A percentile compares a stretch with the other conserved stretches of the same genome.
Conservation (phyloP, 1,140 invertebrate genomes). For the Cherax quadricarinatus region DNA sequence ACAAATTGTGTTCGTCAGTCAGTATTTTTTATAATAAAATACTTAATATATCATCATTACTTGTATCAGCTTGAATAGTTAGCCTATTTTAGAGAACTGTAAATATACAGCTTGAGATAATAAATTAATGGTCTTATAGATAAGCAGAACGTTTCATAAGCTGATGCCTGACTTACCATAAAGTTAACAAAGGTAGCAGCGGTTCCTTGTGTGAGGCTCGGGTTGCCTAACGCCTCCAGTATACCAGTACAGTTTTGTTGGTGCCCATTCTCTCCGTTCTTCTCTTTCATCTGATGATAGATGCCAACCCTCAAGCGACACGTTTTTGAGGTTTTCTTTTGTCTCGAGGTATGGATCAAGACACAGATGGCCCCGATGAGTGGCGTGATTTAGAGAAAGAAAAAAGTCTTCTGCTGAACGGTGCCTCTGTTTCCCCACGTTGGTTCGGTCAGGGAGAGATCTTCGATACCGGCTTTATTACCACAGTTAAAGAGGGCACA, state of each 20-base stretch:
- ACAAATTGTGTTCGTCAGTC: background rate
- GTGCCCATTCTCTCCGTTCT: background rate
- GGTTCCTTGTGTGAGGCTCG: background rate
- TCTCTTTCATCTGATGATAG: background rate
- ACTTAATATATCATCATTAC: background rate
- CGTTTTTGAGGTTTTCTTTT: background rate
- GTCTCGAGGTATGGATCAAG: background rate
- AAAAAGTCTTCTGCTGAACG: background rate
- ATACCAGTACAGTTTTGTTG: background rate
- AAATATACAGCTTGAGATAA: background rate
- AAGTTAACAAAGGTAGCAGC: background rate
- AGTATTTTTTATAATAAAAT: too few species aligned
- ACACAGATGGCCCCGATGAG: constrained; percentile 5
- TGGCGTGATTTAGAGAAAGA: background rate
- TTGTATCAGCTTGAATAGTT: background rate
- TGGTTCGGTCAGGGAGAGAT: background rate
- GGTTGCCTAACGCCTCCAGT: background rate
- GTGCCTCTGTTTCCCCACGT: background rate
- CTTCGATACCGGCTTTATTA: background rate
- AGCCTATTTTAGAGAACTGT: background rate
- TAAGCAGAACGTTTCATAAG: background rate
- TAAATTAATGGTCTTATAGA: background rate
- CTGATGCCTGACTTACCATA: background rate
- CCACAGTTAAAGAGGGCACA: background rate
- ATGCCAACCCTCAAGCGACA: background rate